Evolutionary conservation across 2,113 vertebrate species (phyloP), one percentile per base, ranked within the genome.

Genomic region (Lonchura striata): DNA sequence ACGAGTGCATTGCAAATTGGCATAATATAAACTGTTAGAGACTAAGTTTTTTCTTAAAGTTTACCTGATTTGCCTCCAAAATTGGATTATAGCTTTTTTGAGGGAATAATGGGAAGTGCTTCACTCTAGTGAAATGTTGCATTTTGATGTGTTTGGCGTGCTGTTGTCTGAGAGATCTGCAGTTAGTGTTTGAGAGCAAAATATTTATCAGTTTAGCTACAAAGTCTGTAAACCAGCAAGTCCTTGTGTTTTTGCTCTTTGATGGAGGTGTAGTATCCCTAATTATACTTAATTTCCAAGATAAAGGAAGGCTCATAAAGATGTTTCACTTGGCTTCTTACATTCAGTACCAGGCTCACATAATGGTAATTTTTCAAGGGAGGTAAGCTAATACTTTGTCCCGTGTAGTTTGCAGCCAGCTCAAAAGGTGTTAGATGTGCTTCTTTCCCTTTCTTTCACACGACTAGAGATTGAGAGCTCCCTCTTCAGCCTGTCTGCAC

Each of bases 401-500:
- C 52, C 0, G 0, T 50, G 56, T 8, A 41, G 63, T 82, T 61
- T 69, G 31, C 69, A 92, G 69, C 13, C 49, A 59, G 75, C 57
- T 93, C 49, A 52, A 5, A 42, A 86, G 44, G 19, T 50, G 28
- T 76, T 56, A 60, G 42, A 63, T 71, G 39, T 50, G 60, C 25
- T 37, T 90, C n/a, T 65, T 52, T 49, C 9, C 2, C 25, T n/a
- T 83, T 28, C 56, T 61, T 66, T 66, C 44, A 53, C 17, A 13
- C 3, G 4, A 88, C 47, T 2, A 47, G 92, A 84, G 84, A 87
- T 92, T 76, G 76, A 90, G 88, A 93, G 82, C 91, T 97, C 82
- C 88, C 82, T 95, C 90, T 95, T 96, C 69, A 94, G 88, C 91
- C 52, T 61, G 37, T 39, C 89, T 87, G 61, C 37, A 42, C 69